Percentiles rank a stretch among this genome's conserved stretches.
phyloP scores from a whole-genome alignment of 2,113 vertebrate genomes.

The Mustela lutreola region DNA sequence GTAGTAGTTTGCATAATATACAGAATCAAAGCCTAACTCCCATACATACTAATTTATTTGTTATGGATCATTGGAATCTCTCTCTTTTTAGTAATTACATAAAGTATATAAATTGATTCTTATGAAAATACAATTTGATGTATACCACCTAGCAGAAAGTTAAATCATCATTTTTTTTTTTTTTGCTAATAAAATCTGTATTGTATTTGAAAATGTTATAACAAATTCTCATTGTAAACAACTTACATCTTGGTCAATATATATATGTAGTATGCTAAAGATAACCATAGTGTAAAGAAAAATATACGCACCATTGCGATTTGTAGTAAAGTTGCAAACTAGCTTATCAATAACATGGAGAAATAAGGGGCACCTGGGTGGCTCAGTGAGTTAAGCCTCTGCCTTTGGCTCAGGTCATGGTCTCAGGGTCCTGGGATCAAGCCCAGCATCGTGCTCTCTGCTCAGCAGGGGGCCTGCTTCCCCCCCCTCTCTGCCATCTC shows the following conservation, averaged over 20 bases:
- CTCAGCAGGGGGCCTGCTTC: no score
- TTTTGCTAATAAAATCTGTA: background rate
- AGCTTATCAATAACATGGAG: background rate
- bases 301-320: background rate
- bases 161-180: background rate
- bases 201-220: background rate
- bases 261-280: background rate
- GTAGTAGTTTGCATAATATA: background rate
- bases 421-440: no score
- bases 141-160: background rate
- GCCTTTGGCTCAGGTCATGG: no score
- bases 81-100: background rate
- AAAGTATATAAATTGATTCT: background rate
- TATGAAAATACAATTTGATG: background rate
- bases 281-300: background rate
- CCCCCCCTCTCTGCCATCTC: no score
- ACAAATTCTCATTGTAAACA: background rate
- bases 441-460: no score
- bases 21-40: background rate
- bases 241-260: background rate
- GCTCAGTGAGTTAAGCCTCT: no score
- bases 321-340: background rate
- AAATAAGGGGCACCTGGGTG: background rate
- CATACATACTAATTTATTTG: background rate
- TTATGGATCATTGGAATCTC: background rate